Evolutionary conservation across 2,113 vertebrate genomes (phyloP).

Genomic region (Melanerpes aurifrons): DNA sequence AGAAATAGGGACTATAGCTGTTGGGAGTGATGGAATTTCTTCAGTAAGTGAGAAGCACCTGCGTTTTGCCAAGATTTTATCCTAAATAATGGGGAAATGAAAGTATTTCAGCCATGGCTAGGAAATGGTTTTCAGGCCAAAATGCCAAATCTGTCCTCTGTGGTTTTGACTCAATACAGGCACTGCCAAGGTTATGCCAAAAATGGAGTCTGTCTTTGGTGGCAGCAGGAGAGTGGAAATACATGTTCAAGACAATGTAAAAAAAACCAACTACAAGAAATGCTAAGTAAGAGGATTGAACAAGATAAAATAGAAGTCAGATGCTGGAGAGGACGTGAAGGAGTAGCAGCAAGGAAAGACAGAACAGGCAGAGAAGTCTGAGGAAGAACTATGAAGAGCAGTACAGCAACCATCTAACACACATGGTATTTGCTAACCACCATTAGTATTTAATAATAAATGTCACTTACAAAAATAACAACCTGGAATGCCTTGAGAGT

Average conservation of each 20-base stretch:
- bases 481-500: not conserved
- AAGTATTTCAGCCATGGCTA: not conserved
- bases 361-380: not conserved
- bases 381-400: not conserved
- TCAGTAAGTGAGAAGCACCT: not conserved
- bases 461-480: not conserved
- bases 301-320: not conserved
- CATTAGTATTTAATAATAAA: not conserved
- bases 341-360: not conserved
- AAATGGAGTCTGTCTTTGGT: not conserved
- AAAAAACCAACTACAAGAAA: not conserved
- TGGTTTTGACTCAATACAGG: not conserved
- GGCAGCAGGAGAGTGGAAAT: not conserved
- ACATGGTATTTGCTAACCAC: not conserved
- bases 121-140: not conserved
- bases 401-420: not conserved
- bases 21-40: not conserved
- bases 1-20: not conserved
- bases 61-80: not conserved
- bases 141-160: not conserved
- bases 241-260: not conserved
- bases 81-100: not conserved
- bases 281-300: not conserved
- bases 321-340: not conserved
- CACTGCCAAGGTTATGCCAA: not conserved